These are phyloP conservation scores for Hirudo medicinalis DNA, from an alignment of 1,140 invertebrate species.

Conservation along the genomic window DNA sequence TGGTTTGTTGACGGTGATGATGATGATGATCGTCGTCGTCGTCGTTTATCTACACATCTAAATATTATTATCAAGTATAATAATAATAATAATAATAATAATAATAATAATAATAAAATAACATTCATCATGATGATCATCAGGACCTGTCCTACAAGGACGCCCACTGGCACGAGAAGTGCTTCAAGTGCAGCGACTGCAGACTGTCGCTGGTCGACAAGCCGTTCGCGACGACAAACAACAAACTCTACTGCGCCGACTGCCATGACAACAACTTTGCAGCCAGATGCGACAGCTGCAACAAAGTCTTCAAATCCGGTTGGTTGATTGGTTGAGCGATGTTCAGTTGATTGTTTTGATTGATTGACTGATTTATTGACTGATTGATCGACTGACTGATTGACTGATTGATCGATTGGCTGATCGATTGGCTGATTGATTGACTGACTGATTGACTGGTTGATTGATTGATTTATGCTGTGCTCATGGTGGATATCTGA, in stretches of 20 bases:
- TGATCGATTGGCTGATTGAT: background rate
- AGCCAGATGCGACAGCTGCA: conserved; percentile 92
- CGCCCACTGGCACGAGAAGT: conserved; percentile 86
- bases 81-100: no score
- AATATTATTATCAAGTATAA: no score
- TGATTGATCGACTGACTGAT: background rate
- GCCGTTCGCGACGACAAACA: conserved; percentile 88
- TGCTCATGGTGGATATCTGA: no score
- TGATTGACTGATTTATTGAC: background rate
- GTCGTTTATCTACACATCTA: no score
- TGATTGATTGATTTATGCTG: conserved; percentile 6
- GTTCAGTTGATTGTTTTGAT: background rate
- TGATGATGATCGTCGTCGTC: no score
- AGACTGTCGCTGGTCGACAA: conserved; percentile 93
- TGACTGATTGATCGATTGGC: background rate
- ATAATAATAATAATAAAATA: no score
- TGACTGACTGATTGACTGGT: no score
- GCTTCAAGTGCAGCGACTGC: conserved; percentile 96
- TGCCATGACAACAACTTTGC: conserved; percentile 98
- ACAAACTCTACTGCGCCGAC: conserved; percentile 94
- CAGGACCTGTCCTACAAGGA: conserved; percentile 99
- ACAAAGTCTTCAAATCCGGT: conserved; percentile 96
- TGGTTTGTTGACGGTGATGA: no score
- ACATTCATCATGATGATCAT: no score
- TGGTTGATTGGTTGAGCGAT: conserved; percentile 28